These are phyloP conservation scores for Autographa pulchrina DNA, from an alignment of 2,888 invertebrate genomes.

Conservation along the genomic window DNA sequence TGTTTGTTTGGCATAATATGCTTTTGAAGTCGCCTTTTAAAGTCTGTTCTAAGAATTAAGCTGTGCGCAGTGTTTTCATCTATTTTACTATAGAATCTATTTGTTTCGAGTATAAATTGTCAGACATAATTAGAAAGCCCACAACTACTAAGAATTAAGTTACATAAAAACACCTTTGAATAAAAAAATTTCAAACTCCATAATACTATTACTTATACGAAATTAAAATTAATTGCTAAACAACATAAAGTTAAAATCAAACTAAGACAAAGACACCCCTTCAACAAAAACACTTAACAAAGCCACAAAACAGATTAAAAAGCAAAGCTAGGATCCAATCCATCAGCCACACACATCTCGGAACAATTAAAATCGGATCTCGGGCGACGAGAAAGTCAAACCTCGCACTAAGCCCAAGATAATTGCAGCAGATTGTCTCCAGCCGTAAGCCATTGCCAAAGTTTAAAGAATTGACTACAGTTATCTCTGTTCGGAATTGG, in stretches of 20 bases:
- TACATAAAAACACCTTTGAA: no score
- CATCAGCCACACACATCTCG: constrained; percentile 67
- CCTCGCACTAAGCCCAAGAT: constrained; percentile 79
- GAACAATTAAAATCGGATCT: constrained; percentile 73
- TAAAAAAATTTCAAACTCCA: no score
- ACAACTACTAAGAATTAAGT: no score
- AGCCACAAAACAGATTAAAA: constrained; percentile 45
- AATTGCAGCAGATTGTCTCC: constrained; percentile 84
- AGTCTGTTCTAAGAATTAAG: no score
- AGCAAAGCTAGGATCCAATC: constrained; percentile 56
- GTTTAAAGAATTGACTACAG: constrained; percentile 85
- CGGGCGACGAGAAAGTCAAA: constrained; percentile 64
- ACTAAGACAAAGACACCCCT: constrained; percentile 24
- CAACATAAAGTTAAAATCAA: constrained; percentile 19
- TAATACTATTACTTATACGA: neutral
- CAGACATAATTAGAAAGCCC: no score
- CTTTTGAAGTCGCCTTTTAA: neutral
- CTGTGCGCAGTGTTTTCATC: no score
- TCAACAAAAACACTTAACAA: constrained; percentile 40
- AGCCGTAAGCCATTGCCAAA: constrained; percentile 74
- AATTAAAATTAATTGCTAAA: neutral
- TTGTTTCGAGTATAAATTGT: no score
- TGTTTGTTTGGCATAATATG: neutral
- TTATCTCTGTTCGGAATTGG: constrained; percentile 78
- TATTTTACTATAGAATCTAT: no score